Evolutionary conservation across 2,888 invertebrate genomes (phyloP).

Genomic region (Boloria selene): DNA sequence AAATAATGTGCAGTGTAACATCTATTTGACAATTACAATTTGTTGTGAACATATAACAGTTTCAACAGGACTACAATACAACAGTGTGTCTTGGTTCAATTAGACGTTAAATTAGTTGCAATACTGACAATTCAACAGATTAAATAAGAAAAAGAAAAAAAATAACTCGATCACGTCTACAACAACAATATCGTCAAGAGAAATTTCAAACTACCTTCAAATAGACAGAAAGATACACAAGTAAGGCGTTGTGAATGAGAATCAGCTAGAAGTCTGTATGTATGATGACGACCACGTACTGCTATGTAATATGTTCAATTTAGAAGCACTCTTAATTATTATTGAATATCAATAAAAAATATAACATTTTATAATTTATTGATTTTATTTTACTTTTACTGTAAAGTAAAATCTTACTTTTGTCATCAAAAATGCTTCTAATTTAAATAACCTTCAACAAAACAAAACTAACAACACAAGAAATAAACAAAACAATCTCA

Average conservation of each 20-base stretch:
- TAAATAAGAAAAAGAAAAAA: constrained; percentile 47
- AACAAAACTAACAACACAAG: constrained; percentile 43
- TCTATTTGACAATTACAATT: constrained; percentile 1
- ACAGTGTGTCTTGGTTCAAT: background rate
- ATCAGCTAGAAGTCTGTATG: constrained; percentile 58
- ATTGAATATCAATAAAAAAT: background rate
- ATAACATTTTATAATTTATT: no score
- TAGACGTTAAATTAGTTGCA: constrained; percentile 3
- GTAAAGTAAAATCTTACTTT: background rate
- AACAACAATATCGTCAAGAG: constrained; percentile 67
- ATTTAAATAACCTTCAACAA: constrained; percentile 44
- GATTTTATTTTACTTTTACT: background rate
- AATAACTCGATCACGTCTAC: constrained; percentile 57
- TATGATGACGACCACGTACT: constrained; percentile 41
- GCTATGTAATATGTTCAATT: constrained; percentile 18
- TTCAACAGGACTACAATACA: constrained; percentile 21
- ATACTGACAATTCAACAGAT: constrained; percentile 42
- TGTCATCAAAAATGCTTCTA: constrained; percentile 44
- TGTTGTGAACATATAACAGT: background rate
- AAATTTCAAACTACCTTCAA: constrained; percentile 72
- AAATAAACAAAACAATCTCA: constrained; percentile 39
- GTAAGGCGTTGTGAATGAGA: constrained; percentile 78
- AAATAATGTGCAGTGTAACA: constrained; percentile 15
- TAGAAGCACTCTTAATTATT: constrained; percentile 8
- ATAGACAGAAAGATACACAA: constrained; percentile 78